Percentiles rank a stretch among this genome's conserved stretches.
Conservation (phyloP, 1,140 invertebrate genomes). For the Magallana angulata region DNA sequence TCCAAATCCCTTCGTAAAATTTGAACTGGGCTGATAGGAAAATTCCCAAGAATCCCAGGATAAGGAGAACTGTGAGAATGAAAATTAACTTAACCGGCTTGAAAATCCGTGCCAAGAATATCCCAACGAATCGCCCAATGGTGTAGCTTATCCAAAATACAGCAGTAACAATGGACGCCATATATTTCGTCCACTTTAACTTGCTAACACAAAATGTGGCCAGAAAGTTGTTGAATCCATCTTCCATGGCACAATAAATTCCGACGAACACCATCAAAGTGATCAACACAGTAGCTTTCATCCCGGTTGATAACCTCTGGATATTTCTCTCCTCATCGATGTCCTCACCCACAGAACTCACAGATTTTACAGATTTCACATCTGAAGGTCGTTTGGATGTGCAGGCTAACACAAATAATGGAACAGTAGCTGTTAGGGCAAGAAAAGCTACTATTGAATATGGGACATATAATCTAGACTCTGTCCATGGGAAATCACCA, state of each 20-base stretch:
- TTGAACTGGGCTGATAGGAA: conserved; percentile 13
- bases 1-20: conserved; percentile 60
- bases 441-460: conserved; percentile 15
- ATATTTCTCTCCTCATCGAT: conserved; percentile 11
- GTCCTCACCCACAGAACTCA: conserved; percentile 34
- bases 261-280: conserved; percentile 48
- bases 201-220: conserved; percentile 59
- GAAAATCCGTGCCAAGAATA: conserved; percentile 52
- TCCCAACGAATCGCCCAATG: conserved; percentile 52
- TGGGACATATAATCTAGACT: not conserved
- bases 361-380: not conserved
- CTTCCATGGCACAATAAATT: conserved; percentile 61
- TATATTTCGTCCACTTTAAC: conserved; percentile 59
- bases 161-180: conserved; percentile 53
- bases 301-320: not conserved
- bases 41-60: not conserved
- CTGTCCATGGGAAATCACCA: not conserved
- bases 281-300: conserved; percentile 34
- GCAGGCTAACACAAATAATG: conserved; percentile 16
- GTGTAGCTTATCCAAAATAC: conserved; percentile 60
- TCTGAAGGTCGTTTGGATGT: not conserved
- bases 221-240: conserved; percentile 58
- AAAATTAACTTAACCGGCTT: not conserved
- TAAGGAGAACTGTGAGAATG: not conserved
- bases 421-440: not conserved